These are phyloP conservation scores for Diplolepis rosae DNA, from an alignment of 2,888 invertebrate genomes.

Conservation along the genomic window DNA sequence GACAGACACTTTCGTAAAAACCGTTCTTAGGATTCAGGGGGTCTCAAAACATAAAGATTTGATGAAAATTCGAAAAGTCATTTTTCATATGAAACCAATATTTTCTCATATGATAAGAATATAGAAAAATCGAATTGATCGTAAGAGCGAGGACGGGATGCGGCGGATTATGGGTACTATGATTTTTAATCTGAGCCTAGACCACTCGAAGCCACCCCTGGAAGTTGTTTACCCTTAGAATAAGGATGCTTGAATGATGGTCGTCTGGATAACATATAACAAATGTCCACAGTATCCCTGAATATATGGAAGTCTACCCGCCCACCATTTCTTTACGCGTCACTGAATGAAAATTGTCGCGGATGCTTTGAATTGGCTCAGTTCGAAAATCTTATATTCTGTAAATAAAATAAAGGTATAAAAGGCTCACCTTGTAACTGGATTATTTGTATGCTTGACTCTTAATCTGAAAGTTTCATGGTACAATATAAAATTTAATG, in stretches of 20 bases:
- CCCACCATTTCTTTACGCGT: neutral
- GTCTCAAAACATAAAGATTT: too few relatives aligned
- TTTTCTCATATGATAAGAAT: too few relatives aligned
- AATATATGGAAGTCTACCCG: conserved; percentile 9
- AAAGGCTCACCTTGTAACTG: too few relatives aligned
- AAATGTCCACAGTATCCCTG: conserved; percentile 9
- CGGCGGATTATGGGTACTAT: conserved; percentile 27
- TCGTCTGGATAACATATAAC: conserved; percentile 23
- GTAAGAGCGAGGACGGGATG: conserved; percentile 6
- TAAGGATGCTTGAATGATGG: conserved; percentile 29
- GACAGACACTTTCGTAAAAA: too few relatives aligned
- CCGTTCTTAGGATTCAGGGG: too few relatives aligned
- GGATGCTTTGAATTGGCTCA: neutral
- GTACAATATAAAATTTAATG: too few relatives aligned
- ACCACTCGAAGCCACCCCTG: conserved; percentile 28
- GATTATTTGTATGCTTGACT: too few relatives aligned
- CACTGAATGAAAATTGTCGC: neutral
- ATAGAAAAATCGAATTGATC: conserved; percentile 27
- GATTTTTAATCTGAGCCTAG: conserved; percentile 29
- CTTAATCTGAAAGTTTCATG: too few relatives aligned
- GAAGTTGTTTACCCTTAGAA: conserved; percentile 28
- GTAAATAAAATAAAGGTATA: too few relatives aligned
- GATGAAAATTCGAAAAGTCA: neutral
- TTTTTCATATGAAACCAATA: conserved; percentile 4
- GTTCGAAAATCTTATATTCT: too few relatives aligned